Evolutionary conservation across 2,797 vertebrate species (phyloP).

Genomic region (Brachyalestes nurse): DNA sequence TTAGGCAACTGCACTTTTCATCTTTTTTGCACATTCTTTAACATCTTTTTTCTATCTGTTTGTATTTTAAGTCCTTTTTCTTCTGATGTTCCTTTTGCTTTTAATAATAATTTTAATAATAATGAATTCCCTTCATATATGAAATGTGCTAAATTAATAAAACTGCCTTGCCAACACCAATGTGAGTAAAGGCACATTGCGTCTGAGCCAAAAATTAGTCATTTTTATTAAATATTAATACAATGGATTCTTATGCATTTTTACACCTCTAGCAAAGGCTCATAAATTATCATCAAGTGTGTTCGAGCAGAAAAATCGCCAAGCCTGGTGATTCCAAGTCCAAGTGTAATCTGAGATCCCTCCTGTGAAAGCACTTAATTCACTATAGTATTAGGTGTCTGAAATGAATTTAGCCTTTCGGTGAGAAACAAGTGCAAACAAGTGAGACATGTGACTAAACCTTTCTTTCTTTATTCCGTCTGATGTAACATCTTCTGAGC

Average conservation of each 20-base stretch:
- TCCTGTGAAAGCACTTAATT: not conserved
- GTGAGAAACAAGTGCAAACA: constrained; percentile 51
- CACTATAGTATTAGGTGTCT: not conserved
- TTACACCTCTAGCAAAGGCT: not conserved
- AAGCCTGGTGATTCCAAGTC: not conserved
- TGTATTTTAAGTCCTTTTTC: too few species aligned
- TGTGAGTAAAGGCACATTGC: too few species aligned
- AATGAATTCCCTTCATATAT: too few species aligned
- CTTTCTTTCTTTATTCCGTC: not conserved
- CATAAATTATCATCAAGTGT: not conserved
- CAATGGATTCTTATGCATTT: too few species aligned
- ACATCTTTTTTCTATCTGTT: too few species aligned
- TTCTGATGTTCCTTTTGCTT: too few species aligned
- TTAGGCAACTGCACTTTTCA: too few species aligned
- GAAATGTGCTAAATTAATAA: too few species aligned
- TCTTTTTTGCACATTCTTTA: too few species aligned
- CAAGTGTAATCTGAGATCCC: not conserved
- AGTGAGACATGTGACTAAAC: not conserved
- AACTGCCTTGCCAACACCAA: too few species aligned
- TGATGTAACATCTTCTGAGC: not conserved
- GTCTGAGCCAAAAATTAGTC: too few species aligned
- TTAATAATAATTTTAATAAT: too few species aligned
- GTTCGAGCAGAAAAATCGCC: not conserved
- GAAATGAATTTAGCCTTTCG: not conserved
- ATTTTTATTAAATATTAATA: not conserved